phyloP scores from a whole-genome alignment of 2,797 vertebrate species.

The Spinibarbus caldwelli region DNA sequence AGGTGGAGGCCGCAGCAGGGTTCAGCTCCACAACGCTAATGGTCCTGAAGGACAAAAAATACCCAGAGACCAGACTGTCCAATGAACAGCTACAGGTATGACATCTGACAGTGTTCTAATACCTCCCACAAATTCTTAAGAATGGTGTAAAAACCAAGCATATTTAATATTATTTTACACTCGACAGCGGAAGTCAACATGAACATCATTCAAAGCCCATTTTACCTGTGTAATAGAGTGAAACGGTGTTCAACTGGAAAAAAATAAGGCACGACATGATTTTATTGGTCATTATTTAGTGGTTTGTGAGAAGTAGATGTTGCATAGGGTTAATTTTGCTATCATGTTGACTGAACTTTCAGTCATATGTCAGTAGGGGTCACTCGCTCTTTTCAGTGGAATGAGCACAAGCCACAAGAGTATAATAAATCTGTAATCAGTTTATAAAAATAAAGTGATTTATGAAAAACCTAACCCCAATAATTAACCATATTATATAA shows the following conservation, averaged over 20 bases:
- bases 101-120: neutral
- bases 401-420: neutral
- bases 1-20: slow-evolving; percentile 71
- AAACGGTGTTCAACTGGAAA: neutral
- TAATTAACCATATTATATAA: neutral
- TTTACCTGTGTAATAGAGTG: neutral
- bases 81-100: slow-evolving; percentile 89
- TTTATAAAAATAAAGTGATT: neutral
- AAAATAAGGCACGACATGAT: neutral
- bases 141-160: neutral
- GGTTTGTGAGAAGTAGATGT: neutral
- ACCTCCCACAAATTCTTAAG: neutral
- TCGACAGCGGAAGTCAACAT: neutral
- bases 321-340: neutral
- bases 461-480: neutral
- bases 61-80: slow-evolving; percentile 89
- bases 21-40: slow-evolving; percentile 75
- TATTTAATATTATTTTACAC: neutral
- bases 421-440: neutral
- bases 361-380: slow-evolving; percentile 55
- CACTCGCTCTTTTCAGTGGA: slow-evolving; percentile 34
- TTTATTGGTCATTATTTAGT: neutral
- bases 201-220: neutral
- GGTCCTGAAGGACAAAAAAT: slow-evolving; percentile 83
- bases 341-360: slow-evolving; percentile 4